Evolutionary conservation across 2,113 vertebrate genomes (phyloP).

Genomic region (Paradoxurus hermaphroditus): DNA sequence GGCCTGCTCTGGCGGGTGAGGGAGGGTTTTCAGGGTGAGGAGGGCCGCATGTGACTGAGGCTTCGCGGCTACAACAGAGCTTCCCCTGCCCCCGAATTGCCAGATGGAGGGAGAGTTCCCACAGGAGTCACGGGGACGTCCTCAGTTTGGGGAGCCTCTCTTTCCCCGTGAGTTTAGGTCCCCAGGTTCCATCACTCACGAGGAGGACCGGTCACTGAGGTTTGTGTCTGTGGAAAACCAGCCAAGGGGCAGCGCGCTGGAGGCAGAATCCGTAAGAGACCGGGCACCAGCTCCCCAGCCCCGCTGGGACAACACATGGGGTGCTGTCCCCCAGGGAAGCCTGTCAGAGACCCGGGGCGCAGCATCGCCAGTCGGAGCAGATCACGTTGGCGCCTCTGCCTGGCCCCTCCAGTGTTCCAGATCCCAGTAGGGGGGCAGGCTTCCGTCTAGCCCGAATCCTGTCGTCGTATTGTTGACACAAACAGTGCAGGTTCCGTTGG

Average conservation of each 20-base stretch:
- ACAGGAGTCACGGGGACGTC: background rate
- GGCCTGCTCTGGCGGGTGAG: background rate
- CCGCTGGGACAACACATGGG: background rate
- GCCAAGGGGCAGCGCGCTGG: accelerated
- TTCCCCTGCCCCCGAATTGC: background rate
- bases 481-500: background rate
- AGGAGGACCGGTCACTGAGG: background rate
- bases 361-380: background rate
- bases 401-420: background rate
- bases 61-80: background rate
- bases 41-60: background rate
- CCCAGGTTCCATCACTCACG: background rate
- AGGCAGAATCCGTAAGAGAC: accelerated
- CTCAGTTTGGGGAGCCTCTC: background rate
- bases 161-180: accelerated
- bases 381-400: background rate
- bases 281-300: background rate
- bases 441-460: background rate
- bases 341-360: background rate
- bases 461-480: background rate
- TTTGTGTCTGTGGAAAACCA: background rate
- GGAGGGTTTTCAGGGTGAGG: background rate
- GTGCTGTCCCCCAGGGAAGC: background rate
- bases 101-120: background rate
- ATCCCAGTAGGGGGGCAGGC: background rate